Conservation (phyloP, 1,140 invertebrate species). For the Bombyx mori region ASM3026992v2 NC_085108.1:3387001-3387500, state of each 20-base stretch:
- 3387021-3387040: not conserved
- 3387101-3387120: no score
- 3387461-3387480: constrained; percentile 97
- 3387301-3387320: not conserved
- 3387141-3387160: no score
- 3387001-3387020: not conserved
- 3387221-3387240: not conserved
- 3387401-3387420: constrained; percentile 98
- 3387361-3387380: constrained; percentile 17
- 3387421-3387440: constrained; percentile 97
- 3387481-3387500: constrained; percentile 86
- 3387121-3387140: no score
- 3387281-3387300: not conserved
- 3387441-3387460: constrained; percentile 96
- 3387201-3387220: not conserved
- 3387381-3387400: constrained; percentile 93
- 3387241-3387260: not conserved
- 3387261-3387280: not conserved
- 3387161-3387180: no score
- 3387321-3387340: not conserved
- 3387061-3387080: no score
- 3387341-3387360: not conserved
- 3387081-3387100: no score
- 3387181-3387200: no score
- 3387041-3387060: no score